A percentile compares a stretch with the other conserved stretches of the same genome.
Evolutionary conservation across 2,888 invertebrate genomes (phyloP).

Genomic region (Drosophila macrospina): DNA sequence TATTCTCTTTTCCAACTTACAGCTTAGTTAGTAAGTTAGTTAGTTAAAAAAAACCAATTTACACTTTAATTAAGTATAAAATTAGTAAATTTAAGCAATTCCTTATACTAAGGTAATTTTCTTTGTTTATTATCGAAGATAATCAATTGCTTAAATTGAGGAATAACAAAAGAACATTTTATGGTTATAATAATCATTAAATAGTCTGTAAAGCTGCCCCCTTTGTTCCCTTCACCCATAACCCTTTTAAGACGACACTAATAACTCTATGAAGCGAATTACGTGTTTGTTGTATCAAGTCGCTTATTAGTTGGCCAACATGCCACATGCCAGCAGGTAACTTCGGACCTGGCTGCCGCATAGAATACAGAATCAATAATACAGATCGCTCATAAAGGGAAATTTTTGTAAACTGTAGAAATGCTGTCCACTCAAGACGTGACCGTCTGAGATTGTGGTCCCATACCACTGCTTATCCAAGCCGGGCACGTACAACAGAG

Average conservation of each 20-base stretch:
- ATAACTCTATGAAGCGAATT: constrained; percentile 69
- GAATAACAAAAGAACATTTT: not conserved
- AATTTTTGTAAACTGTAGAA: constrained; percentile 54
- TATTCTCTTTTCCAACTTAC: not conserved
- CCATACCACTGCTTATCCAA: constrained; percentile 44
- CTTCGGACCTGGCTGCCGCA: constrained; percentile 18
- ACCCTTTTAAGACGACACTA: constrained; percentile 62
- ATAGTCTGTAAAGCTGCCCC: not conserved
- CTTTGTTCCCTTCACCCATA: constrained; percentile 4
- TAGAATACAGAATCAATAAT: constrained; percentile 61
- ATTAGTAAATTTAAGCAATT: not conserved
- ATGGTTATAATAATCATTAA: not conserved
- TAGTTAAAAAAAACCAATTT: too few species aligned
- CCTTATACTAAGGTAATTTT: not conserved
- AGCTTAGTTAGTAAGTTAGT: not conserved
- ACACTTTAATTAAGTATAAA: too few species aligned
- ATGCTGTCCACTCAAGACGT: constrained; percentile 58
- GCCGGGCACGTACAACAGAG: constrained; percentile 58
- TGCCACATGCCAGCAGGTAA: constrained; percentile 62
- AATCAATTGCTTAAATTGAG: too few species aligned
- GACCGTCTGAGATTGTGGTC: constrained; percentile 27
- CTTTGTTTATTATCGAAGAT: not conserved
- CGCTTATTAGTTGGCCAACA: constrained; percentile 64
- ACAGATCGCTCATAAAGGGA: constrained; percentile 68
- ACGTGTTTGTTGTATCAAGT: constrained; percentile 68